Evolutionary conservation across 2,888 invertebrate species (phyloP).

Genomic region (Caenorhabditis sp.): DNA sequence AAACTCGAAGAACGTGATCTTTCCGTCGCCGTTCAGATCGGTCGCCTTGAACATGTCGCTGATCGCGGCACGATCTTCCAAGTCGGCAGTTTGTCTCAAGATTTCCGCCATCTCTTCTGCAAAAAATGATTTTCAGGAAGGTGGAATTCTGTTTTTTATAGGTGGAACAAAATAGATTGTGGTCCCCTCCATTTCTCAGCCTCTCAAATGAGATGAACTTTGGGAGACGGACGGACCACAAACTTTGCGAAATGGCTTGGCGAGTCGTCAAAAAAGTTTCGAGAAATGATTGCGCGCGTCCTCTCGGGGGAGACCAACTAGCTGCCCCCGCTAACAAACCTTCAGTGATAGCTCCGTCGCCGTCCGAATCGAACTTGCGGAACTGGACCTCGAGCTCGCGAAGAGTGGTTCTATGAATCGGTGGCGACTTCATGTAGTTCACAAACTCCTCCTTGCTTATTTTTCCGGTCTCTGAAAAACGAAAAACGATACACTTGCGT

Average conservation of each 20-base stretch:
- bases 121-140: constrained; percentile 35
- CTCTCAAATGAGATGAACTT: constrained; percentile 52
- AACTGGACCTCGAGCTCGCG: constrained; percentile 74
- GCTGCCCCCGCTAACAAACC: constrained; percentile 59
- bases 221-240: constrained; percentile 34
- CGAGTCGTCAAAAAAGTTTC: constrained; percentile 41
- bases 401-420: constrained; percentile 74
- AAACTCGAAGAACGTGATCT: constrained; percentile 75
- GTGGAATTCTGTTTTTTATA: constrained; percentile 27
- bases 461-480: constrained; percentile 74
- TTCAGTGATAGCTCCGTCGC: constrained; percentile 76
- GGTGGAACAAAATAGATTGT: constrained; percentile 37
- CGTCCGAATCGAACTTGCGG: constrained; percentile 71
- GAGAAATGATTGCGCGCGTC: constrained; percentile 40
- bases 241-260: constrained; percentile 37
- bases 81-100: constrained; percentile 69
- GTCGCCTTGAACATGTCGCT: constrained; percentile 72
- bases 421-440: constrained; percentile 74
- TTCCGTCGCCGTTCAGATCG: constrained; percentile 73
- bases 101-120: constrained; percentile 72
- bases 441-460: constrained; percentile 77
- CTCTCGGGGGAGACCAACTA: constrained; percentile 37
- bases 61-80: constrained; percentile 67
- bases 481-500: constrained; percentile 24
- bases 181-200: constrained; percentile 5